phyloP scores from a whole-genome alignment of 2,888 invertebrate species.

The Cosmorhoe ocellata region DNA sequence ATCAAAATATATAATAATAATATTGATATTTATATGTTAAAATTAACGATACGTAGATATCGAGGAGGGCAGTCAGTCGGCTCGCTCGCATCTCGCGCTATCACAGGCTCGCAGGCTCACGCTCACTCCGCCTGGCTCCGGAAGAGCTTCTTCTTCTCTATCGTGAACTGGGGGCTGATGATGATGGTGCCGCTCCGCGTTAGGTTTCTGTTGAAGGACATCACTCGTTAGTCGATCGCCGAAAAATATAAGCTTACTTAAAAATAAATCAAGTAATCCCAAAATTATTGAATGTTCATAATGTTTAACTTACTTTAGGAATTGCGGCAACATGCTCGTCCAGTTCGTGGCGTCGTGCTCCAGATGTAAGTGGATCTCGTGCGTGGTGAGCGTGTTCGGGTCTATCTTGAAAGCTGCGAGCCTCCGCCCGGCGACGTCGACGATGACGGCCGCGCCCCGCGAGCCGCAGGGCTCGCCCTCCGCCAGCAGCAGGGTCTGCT shows the following conservation, averaged over 20 bases:
- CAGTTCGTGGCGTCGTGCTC: conserved; percentile 94
- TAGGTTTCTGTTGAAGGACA: conserved; percentile 85
- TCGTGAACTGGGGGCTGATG: conserved; percentile 93
- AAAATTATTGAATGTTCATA: too few relatives aligned
- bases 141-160: conserved; percentile 96
- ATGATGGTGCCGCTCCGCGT: conserved; percentile 93
- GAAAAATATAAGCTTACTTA: too few relatives aligned
- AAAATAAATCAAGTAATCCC: too few relatives aligned
- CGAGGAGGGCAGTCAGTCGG: conserved; percentile 79
- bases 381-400: conserved; percentile 93
- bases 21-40: conserved; percentile 82
- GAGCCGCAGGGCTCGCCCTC: conserved; percentile 95
- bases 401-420: conserved; percentile 93
- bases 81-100: conserved; percentile 67
- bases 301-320: conserved; percentile 88
- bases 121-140: conserved; percentile 85
- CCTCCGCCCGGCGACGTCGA: conserved; percentile 90
- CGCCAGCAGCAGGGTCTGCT: conserved; percentile 90
- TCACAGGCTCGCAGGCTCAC: conserved; percentile 48
- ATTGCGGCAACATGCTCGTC: conserved; percentile 93
- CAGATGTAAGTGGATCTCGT: conserved; percentile 93
- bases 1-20: conserved; percentile 81
- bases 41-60: conserved; percentile 79
- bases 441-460: conserved; percentile 92
- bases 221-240: conserved; percentile 36